phyloP scores from a whole-genome alignment of 2,113 vertebrate genomes.

The Nycticorax nycticorax region DNA sequence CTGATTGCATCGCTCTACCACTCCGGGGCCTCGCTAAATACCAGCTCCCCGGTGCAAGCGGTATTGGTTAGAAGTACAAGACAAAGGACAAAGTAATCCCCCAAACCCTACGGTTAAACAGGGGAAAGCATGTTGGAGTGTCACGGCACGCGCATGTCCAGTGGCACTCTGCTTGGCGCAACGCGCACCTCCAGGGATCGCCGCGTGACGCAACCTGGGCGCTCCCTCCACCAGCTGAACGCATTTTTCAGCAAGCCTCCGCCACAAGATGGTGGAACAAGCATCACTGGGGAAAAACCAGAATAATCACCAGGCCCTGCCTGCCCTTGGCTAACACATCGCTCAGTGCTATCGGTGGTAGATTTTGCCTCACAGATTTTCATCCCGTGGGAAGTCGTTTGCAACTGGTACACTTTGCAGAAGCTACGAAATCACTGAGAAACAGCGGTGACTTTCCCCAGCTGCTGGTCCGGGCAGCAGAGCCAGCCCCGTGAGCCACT shows the following conservation, averaged over 20 bases:
- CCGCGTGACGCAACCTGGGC: not conserved
- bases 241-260: not conserved
- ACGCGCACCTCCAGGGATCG: accelerated
- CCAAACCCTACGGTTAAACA: not conserved
- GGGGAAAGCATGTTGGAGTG: not conserved
- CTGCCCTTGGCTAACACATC: not conserved
- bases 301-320: not conserved
- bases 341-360: accelerated
- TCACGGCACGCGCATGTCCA: not conserved
- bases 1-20: not conserved
- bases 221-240: not conserved
- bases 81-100: not conserved
- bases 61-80: not conserved
- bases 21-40: not conserved
- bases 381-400: not conserved
- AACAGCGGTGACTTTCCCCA: not conserved
- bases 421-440: not conserved
- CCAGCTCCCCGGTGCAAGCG: accelerated
- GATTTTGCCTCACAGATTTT: not conserved
- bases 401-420: not conserved
- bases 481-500: not conserved
- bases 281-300: not conserved
- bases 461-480: accelerated
- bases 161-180: not conserved
- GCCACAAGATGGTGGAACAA: not conserved